Evolutionary conservation across 2,113 vertebrate genomes (phyloP), one percentile per base, ranked within the genome.

Genomic region (Falco punctatus): DNA sequence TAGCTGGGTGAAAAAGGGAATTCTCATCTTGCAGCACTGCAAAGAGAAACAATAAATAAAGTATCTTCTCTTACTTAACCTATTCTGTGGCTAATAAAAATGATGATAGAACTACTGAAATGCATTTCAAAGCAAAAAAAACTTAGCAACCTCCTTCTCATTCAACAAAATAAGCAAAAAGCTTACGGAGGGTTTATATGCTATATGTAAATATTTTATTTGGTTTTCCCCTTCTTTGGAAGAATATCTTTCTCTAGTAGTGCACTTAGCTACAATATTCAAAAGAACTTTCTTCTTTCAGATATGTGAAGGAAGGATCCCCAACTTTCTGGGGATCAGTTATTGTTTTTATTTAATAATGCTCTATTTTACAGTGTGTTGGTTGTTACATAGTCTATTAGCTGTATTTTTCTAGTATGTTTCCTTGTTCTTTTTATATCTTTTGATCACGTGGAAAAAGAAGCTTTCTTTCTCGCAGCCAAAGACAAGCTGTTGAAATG

Each of bases 401-500:
- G 24, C 49, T 88, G 23, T 73, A 62, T 86, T 88, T 94, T 80
- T 81, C 49, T 40, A 35, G 24, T 54, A 35, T 77, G 19, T 77
- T 90, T 90, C 13, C 40, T 75, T 85, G 66, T 82, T 86, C 58
- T 95, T 90, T 93, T 86, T 66, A 6, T 48, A 83, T 85, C 15
- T 54, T 86, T 93, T 77, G 42, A 80, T 90, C 24, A n/a, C 46
- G 35, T 70, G 62, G 57, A 90, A 92, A 65, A 57, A 80, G 73
- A 90, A 87, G 28, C 58, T 85, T 33, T 86, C 79, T 94, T 86
- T 73, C 89, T 95, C 64, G 77, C 81, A 93, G 81, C 23, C 40
- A 58, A 85, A 88, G 92, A 96, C 81, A 95, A 95, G 79, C 85
- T 96, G 94, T 90, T 94, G 90, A 97, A 96, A 94, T 96, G 74